Evolutionary conservation across 2,888 invertebrate species (phyloP).

Genomic region (Lapara coniferarum): DNA sequence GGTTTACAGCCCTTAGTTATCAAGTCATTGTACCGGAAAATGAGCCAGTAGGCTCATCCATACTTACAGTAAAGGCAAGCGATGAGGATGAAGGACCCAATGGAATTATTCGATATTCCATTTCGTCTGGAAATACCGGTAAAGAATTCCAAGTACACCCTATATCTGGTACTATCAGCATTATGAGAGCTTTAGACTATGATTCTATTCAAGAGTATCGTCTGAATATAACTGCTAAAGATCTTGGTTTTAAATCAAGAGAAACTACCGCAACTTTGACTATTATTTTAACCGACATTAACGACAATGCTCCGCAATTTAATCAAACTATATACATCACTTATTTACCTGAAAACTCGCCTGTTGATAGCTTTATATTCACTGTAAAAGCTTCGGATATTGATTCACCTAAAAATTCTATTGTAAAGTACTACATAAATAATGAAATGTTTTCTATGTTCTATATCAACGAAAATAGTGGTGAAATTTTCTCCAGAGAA

Average conservation of each 20-base stretch:
- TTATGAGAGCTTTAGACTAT: slow-evolving; percentile 92
- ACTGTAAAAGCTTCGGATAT: slow-evolving; percentile 91
- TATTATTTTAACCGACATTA: slow-evolving; percentile 95
- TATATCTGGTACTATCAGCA: slow-evolving; percentile 90
- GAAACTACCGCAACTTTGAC: slow-evolving; percentile 91
- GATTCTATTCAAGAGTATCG: slow-evolving; percentile 93
- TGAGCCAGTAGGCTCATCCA: slow-evolving; percentile 92
- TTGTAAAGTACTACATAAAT: slow-evolving; percentile 91
- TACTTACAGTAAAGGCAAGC: slow-evolving; percentile 92
- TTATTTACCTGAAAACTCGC: slow-evolving; percentile 92
- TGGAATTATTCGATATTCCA: slow-evolving; percentile 92
- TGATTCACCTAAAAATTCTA: slow-evolving; percentile 94
- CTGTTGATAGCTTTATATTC: slow-evolving; percentile 88
- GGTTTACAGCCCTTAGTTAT: slow-evolving; percentile 92
- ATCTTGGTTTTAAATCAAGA: slow-evolving; percentile 91
- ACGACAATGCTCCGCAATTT: slow-evolving; percentile 95
- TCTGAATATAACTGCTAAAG: slow-evolving; percentile 93
- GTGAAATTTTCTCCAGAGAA: slow-evolving; percentile 88
- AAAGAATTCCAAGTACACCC: slow-evolving; percentile 92
- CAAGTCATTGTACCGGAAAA: slow-evolving; percentile 96
- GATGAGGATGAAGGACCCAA: slow-evolving; percentile 95
- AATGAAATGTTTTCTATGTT: slow-evolving; percentile 91
- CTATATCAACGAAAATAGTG: slow-evolving; percentile 89
- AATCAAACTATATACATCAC: slow-evolving; percentile 90
- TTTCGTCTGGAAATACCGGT: slow-evolving; percentile 92